A percentile compares a stretch with the other conserved stretches of the same genome.
These are phyloP conservation scores for Holacanthus passer DNA, from an alignment of 2,113 vertebrate species.

Conservation along the genomic window DNA sequence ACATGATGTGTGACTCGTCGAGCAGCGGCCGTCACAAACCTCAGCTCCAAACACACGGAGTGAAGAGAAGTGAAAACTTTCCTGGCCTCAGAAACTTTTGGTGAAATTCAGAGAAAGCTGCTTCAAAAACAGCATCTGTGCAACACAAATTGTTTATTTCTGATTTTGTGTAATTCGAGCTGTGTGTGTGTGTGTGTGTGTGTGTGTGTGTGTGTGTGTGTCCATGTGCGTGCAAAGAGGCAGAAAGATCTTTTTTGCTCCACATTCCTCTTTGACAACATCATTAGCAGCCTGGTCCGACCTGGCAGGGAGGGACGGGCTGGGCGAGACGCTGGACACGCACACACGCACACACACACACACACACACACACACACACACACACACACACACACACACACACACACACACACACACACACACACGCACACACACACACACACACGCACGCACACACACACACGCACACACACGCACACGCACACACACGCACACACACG, in stretches of 20 bases:
- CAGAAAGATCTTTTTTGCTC: conserved; percentile 47
- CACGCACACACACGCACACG: conserved; percentile 1
- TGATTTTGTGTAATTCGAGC: neutral
- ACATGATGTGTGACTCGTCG: neutral
- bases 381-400: conserved; percentile 9
- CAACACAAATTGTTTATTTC: neutral
- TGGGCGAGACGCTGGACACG: neutral
- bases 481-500: conserved; percentile 19
- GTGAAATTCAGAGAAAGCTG: neutral
- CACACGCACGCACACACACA: conserved; percentile 16
- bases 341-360: conserved; percentile 23
- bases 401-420: neutral
- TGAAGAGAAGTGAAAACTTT: neutral
- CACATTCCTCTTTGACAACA: conserved; percentile 78
- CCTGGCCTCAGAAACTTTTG: neutral
- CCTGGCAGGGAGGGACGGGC: conserved; percentile 24
- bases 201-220: conserved; percentile 17
- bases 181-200: conserved; percentile 11
- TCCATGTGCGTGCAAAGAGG: conserved; percentile 59
- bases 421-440: neutral
- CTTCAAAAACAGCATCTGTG: conserved; percentile 13
- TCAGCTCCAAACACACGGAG: neutral
- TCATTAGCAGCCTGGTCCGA: conserved; percentile 69
- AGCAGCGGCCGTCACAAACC: no score
- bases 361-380: conserved; percentile 22